Evolutionary conservation across 2,797 vertebrate genomes (phyloP).

Genomic region (Anisognathus igniventris): DNA sequence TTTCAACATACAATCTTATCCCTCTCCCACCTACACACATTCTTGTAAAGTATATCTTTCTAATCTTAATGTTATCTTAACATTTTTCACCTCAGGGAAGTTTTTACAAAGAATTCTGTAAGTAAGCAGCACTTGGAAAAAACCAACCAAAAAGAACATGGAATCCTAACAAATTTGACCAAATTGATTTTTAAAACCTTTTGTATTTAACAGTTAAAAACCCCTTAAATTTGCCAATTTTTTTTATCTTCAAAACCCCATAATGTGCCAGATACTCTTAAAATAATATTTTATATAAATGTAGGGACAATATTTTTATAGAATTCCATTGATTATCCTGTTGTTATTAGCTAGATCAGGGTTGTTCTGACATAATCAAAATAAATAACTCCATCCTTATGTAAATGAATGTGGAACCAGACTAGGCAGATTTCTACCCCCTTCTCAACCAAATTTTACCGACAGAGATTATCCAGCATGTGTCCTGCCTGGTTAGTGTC

Average conservation of each 20-base stretch:
- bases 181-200: background rate
- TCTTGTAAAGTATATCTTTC: slow-evolving; percentile 30
- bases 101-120: background rate
- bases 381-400: background rate
- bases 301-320: background rate
- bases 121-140: background rate
- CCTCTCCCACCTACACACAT: slow-evolving; percentile 21
- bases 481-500: background rate
- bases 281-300: background rate
- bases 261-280: background rate
- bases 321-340: background rate
- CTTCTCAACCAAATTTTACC: background rate
- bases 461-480: background rate
- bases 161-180: background rate
- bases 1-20: background rate
- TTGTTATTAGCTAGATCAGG: background rate
- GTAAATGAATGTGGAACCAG: background rate
- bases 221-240: background rate
- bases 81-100: background rate
- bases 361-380: background rate
- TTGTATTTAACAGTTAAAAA: background rate
- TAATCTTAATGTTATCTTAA: slow-evolving; percentile 44
- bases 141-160: accelerated
- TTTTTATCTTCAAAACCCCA: no score
- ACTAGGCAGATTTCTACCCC: background rate